Percentiles rank a stretch among this genome's conserved stretches.
Evolutionary conservation across 2,888 invertebrate genomes (phyloP).

Genomic region (Sisyra terminalis): DNA sequence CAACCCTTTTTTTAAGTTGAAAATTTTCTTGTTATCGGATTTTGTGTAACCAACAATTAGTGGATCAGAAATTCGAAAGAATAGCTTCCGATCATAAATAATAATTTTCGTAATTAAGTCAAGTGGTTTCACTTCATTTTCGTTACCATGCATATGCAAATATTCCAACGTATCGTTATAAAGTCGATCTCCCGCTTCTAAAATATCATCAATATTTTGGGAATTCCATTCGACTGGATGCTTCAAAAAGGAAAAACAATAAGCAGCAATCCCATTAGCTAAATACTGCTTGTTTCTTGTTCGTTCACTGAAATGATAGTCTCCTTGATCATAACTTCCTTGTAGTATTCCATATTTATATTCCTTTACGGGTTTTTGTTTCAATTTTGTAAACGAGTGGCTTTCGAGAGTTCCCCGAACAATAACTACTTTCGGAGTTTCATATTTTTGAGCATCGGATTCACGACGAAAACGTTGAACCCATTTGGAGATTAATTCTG

Average conservation of each 20-base stretch:
- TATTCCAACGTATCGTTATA: conserved; percentile 21
- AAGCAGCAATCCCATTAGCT: conserved; percentile 39
- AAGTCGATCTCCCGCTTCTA: conserved; percentile 36
- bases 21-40: conserved; percentile 22
- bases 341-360: conserved; percentile 23
- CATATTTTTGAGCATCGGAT: conserved; percentile 20
- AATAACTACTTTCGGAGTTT: conserved; percentile 13
- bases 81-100: conserved; percentile 28
- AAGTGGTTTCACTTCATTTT: conserved; percentile 23
- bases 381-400: conserved; percentile 24
- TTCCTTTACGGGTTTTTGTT: conserved; percentile 20
- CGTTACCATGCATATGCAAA: conserved; percentile 19
- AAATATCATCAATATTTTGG: conserved; percentile 38
- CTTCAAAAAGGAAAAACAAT: conserved; percentile 37
- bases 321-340: conserved; percentile 24
- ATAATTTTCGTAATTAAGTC: conserved; percentile 32
- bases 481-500: conserved; percentile 11
- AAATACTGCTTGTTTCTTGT: conserved; percentile 30
- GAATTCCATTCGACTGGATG: conserved; percentile 43
- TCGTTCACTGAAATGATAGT: conserved; percentile 18
- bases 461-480: conserved; percentile 24
- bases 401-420: conserved; percentile 24
- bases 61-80: conserved; percentile 23
- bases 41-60: conserved; percentile 23
- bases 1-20: conserved; percentile 33